Evolutionary conservation across 2,113 vertebrate species (phyloP).

Genomic region (Psammodynastes pulverulentus): DNA sequence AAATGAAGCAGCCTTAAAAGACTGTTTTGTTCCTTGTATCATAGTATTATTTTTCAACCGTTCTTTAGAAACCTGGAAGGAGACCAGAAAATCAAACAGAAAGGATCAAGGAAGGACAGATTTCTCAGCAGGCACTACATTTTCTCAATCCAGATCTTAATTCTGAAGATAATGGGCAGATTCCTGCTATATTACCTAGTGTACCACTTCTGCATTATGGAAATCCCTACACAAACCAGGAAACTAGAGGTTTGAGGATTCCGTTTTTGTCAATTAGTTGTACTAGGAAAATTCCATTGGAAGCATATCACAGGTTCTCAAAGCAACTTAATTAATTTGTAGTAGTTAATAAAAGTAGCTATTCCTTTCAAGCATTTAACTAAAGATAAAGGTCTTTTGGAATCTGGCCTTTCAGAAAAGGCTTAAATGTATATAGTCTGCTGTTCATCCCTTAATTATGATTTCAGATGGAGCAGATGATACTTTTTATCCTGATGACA

Average conservation of each 20-base stretch:
- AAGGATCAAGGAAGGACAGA: constrained; percentile 70
- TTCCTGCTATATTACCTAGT: constrained; percentile 75
- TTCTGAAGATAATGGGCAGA: constrained; percentile 74
- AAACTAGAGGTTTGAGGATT: constrained; percentile 77
- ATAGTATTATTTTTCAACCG: constrained; percentile 26
- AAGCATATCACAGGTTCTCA: neutral
- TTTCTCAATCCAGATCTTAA: constrained; percentile 74
- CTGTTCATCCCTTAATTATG: constrained; percentile 36
- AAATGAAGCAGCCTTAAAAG: neutral
- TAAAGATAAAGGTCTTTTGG: neutral
- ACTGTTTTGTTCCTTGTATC: neutral
- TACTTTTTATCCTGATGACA: constrained; percentile 88
- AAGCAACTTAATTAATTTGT: neutral
- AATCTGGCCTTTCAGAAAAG: neutral
- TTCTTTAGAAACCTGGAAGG: constrained; percentile 78
- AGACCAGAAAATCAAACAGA: constrained; percentile 66
- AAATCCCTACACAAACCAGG: constrained; percentile 84
- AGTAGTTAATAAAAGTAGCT: neutral
- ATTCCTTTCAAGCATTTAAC: neutral
- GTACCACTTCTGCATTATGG: constrained; percentile 86
- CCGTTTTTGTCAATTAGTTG: neutral
- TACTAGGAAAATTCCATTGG: constrained; percentile 7
- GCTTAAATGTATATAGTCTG: neutral
- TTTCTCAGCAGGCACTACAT: constrained; percentile 67
- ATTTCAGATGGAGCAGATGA: constrained; percentile 86